A percentile compares a stretch with the other conserved stretches of the same genome.
Conservation (phyloP, 2,113 vertebrate genomes). For the Fulica atra region DNA sequence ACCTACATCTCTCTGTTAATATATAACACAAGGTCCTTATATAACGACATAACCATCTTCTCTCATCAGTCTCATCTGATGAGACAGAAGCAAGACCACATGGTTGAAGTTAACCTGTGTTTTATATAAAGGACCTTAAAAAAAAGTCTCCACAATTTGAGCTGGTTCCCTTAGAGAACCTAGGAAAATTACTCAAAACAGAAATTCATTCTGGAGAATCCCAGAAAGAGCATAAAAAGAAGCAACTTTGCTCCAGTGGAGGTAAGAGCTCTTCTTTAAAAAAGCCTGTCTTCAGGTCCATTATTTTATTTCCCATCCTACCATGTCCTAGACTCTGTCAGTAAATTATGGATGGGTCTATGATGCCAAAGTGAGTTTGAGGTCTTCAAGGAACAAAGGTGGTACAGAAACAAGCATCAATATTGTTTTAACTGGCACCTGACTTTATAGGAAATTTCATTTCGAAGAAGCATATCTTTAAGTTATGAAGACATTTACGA, state of each 20-base stretch:
- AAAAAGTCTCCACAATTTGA: background rate
- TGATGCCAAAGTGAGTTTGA: conserved; percentile 9
- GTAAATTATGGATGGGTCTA: conserved; percentile 5
- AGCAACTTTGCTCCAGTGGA: background rate
- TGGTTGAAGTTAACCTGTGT: background rate
- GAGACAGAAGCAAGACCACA: background rate
- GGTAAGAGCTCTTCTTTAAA: background rate
- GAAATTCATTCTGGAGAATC: background rate
- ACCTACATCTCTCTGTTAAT: background rate
- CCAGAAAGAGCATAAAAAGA: background rate
- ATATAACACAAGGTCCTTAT: background rate
- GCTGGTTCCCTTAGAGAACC: background rate
- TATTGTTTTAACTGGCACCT: conserved; percentile 12
- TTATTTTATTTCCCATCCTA: background rate
- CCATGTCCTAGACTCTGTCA: background rate
- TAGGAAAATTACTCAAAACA: background rate
- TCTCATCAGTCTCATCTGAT: background rate
- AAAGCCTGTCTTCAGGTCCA: background rate
- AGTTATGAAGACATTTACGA: conserved; percentile 16
- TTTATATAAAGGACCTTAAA: background rate
- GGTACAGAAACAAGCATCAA: background rate
- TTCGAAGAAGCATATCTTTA: background rate
- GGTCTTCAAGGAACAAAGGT: conserved; percentile 27
- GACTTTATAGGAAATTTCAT: conserved; percentile 13
- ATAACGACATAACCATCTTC: background rate